Base-by-base conservation (phyloP, 2,888 invertebrate species). In the Corbicula japonica region DNA sequence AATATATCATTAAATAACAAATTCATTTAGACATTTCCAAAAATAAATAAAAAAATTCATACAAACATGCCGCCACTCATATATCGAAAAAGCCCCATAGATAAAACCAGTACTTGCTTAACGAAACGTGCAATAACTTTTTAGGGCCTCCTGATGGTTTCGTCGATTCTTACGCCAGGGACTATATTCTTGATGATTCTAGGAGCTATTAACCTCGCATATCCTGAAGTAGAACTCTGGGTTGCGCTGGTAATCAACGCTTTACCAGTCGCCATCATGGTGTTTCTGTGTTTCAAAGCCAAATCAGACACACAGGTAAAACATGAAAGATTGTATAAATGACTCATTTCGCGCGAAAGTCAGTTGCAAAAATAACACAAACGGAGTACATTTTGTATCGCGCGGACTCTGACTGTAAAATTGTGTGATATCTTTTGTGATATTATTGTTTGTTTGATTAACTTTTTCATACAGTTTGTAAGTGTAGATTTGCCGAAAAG, bases 101-200 rank as follows among this genome's bases (percentile, higher is more conserved):
- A n/a, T n/a, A n/a, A n/a, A n/a, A n/a, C n/a, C n/a, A n/a, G n/a
- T 41, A 15, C 15, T 41, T 41, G 41, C 41, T 18, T 12, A 41
- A 41, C 41, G 15, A 12, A 8, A 15, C 15, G 41, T 41, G 8
- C 15, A 6, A 6, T 12, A n/a, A 48, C 18, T 23, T 6, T 48
- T 41, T 89, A 92, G 83, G 83, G 86, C 15, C 83, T 88, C 30
- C 65, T 90, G 65, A 86, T 90, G 86, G 86, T 84, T 1, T 98
- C 99, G 90, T 98, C 99, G 0, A 97, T 99, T 91, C 95, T 99
- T 84, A 99, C 99, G 38, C 99, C 99, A 3, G 99, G 98, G 1
- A 92, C 92, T 26, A 92, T 92, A 48, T 89, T 92, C 79, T 79
- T 92, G 76, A 98, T 99, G 98, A 97, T 99, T 21, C 87, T 91